Conservation (phyloP, 1,140 invertebrate species). For the Hetaerina americana region DNA sequence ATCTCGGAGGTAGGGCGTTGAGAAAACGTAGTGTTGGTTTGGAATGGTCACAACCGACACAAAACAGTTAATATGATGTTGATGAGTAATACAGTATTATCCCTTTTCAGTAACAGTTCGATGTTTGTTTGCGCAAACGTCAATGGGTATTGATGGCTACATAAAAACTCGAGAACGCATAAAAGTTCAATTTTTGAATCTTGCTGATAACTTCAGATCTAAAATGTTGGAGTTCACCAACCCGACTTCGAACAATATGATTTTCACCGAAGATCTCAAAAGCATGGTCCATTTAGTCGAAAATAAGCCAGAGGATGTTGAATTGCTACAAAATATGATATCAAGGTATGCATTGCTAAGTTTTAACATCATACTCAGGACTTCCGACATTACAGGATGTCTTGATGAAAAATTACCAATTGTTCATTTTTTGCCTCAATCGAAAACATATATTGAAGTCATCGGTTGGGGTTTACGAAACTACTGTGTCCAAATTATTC, state of each 20-base stretch:
- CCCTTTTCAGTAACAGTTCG: too few relatives aligned
- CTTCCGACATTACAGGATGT: conserved; percentile 1
- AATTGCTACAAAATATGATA: conserved; percentile 51
- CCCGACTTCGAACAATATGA: conserved; percentile 40
- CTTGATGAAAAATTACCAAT: conserved; percentile 3
- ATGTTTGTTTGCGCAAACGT: conserved; percentile 35
- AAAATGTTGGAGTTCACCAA: conserved; percentile 51
- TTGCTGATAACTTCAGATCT: conserved; percentile 44
- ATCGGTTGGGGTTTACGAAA: too few relatives aligned
- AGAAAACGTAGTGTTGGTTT: too few relatives aligned
- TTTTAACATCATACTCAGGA: conserved; percentile 2
- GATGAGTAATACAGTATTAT: too few relatives aligned
- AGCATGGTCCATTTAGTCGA: conserved; percentile 59
- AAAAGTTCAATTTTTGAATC: conserved; percentile 40
- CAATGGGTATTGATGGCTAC: conserved; percentile 46
- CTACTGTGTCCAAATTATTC: too few relatives aligned
- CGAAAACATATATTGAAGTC: not conserved
- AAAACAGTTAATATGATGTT: too few relatives aligned
- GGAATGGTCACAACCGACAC: too few relatives aligned
- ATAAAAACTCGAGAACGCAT: conserved; percentile 33
- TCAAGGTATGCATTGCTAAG: conserved; percentile 34
- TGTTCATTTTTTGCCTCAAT: conserved; percentile 6
- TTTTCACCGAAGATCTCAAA: conserved; percentile 76
- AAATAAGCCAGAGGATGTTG: conserved; percentile 41
- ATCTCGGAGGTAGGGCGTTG: too few relatives aligned